A percentile compares a stretch with the other conserved stretches of the same genome.
These are phyloP conservation scores for Apostichopus japonicus DNA, from an alignment of 35 echinoderm and acorn worm species.

Conservation along the genomic window DNA sequence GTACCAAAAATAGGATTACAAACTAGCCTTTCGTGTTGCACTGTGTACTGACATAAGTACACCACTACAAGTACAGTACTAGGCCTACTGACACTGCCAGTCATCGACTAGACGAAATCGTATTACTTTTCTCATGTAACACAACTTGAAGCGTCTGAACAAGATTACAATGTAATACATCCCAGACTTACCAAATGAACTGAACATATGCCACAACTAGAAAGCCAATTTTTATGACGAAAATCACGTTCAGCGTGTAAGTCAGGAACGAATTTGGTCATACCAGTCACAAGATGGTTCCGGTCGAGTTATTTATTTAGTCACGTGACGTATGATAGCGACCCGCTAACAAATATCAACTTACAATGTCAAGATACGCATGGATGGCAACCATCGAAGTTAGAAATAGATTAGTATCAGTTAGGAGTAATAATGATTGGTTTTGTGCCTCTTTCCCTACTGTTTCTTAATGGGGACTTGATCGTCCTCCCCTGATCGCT, in stretches of 20 bases:
- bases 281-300: slow-evolving; percentile 21
- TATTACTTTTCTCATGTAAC: not conserved
- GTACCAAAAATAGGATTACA: not conserved
- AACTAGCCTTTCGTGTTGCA: not conserved
- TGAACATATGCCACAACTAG: not conserved
- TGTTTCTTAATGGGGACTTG: too few species aligned
- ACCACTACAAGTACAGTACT: too few species aligned
- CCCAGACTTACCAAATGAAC: not conserved
- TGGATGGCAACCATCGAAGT: too few species aligned
- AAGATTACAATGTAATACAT: not conserved
- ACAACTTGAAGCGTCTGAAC: not conserved
- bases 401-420: too few species aligned
- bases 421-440: too few species aligned
- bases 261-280: not conserved
- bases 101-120: not conserved
- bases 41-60: not conserved
- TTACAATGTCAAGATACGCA: too few species aligned
- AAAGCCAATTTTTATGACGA: not conserved
- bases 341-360: not conserved
- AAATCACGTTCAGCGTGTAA: not conserved
- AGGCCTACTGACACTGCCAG: not conserved
- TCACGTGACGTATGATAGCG: slow-evolving; percentile 1
- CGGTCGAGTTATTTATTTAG: slow-evolving; percentile 23
- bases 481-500: too few species aligned
- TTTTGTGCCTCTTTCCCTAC: too few species aligned